Conservation (phyloP, 2,113 vertebrate species). For the Colossoma macropomum region DNA sequence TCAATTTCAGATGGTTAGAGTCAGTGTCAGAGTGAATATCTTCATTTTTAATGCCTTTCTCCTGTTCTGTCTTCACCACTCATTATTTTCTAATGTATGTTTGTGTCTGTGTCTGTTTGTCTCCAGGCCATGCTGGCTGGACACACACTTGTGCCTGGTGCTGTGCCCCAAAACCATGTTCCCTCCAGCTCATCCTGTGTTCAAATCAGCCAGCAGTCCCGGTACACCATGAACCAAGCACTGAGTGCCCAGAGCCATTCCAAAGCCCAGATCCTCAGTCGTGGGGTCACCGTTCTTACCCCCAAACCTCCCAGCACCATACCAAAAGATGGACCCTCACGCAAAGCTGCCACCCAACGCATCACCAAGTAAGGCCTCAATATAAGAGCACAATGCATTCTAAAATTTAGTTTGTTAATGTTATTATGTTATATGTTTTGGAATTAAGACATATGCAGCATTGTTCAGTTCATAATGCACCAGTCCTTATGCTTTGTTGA, state of each 20-base stretch:
- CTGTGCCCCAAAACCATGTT: slow-evolving; percentile 60
- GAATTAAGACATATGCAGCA: neutral
- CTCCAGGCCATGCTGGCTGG: slow-evolving; percentile 79
- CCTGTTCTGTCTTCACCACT: neutral
- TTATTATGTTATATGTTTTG: neutral
- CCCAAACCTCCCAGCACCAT: slow-evolving; percentile 84
- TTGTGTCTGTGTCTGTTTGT: slow-evolving; percentile 32
- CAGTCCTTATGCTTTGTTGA: no score
- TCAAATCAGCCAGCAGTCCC: slow-evolving; percentile 65
- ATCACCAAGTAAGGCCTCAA: slow-evolving; percentile 84
- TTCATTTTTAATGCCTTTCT: neutral
- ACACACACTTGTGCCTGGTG: slow-evolving; percentile 65
- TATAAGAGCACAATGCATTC: neutral
- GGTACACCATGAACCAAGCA: slow-evolving; percentile 30
- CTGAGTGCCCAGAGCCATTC: slow-evolving; percentile 69
- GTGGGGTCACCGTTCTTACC: slow-evolving; percentile 71
- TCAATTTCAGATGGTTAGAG: neutral
- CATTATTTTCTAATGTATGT: neutral
- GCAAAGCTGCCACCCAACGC: slow-evolving; percentile 81
- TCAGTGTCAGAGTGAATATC: neutral
- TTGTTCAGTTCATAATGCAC: neutral
- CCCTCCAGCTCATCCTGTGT: slow-evolving; percentile 67
- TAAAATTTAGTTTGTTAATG: no score
- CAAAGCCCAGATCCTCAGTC: slow-evolving; percentile 71
- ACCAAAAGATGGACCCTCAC: slow-evolving; percentile 75